phyloP scores from a whole-genome alignment of 2,888 invertebrate genomes.

The Leptinotarsa rubiginosa region DNA sequence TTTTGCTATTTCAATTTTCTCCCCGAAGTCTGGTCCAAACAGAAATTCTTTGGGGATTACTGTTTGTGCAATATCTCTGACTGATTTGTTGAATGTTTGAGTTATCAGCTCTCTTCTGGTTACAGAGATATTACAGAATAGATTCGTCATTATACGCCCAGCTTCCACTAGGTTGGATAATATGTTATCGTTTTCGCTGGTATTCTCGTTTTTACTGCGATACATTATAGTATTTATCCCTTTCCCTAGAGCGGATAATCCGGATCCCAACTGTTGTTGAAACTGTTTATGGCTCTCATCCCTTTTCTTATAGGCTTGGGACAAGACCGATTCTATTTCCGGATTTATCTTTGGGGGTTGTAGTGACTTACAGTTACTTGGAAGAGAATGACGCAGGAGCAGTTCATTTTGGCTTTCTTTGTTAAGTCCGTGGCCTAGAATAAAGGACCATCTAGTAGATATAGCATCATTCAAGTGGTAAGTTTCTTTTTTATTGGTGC shows the following conservation, averaged over 20 bases:
- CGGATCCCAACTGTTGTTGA: background rate
- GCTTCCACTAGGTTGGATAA: background rate
- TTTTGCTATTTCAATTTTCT: background rate
- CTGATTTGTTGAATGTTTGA: background rate
- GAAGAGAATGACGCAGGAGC: background rate
- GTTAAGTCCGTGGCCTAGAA: background rate
- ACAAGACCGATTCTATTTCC: background rate
- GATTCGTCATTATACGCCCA: background rate
- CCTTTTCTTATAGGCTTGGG: background rate
- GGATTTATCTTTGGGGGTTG: background rate
- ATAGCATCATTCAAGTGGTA: background rate
- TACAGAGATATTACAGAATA: background rate
- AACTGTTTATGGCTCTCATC: background rate
- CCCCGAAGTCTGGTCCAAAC: background rate
- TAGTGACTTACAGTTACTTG: background rate
- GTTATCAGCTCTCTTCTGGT: background rate
- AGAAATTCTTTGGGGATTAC: background rate
- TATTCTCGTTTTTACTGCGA: background rate
- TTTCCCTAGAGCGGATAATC: background rate
- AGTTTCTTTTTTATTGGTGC: background rate
- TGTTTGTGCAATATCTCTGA: background rate
- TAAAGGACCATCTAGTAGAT: background rate
- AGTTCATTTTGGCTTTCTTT: background rate
- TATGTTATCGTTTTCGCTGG: background rate
- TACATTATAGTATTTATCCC: background rate